Base-by-base conservation (phyloP, 2,888 invertebrate genomes). In the Steinernema hermaphroditum region DNA sequence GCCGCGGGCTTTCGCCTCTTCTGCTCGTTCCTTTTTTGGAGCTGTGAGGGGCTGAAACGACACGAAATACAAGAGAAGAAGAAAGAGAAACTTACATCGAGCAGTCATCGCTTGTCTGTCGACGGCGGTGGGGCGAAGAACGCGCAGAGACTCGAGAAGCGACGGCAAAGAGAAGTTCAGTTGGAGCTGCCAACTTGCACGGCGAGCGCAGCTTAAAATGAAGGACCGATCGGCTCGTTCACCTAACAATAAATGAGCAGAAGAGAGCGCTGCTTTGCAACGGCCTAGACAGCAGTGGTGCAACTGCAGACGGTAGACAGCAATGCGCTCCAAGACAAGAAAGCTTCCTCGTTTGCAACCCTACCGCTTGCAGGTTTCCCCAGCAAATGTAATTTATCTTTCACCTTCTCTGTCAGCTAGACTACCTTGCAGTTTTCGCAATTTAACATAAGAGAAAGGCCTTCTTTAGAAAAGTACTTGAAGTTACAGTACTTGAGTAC, bases 121-220 rank as follows among this genome's bases (percentile, higher is more conserved):
- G 37, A 37, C 37, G 37, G 37, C 12, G 4, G 46, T 46, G 8
- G 19, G n/a, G n/a, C n/a, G 16, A 46, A 19, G 9, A 46, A 19
- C 46, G 46, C 9, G 6, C 9, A 16, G 8, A n/a, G 8, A 19
- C 46, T 16, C 46, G 46, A 41, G 19, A 16, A n/a, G 16, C 46
- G n/a, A 46, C 46, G 16, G n/a, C 46, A n/a, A 46, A 46, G 46
- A 46, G 46, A 46, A 46, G 46, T 46, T 46, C 46, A 46, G 46
- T 46, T 46, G 46, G 46, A 46, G 19, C 46, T 19, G 19, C 46
- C 46, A 19, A 46, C n/a, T 19, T n/a, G 19, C 46, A 4, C 16
- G 46, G 19, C 19, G 6, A 19, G 8, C 41, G 41, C 8, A 9
- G 46, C 46, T 46, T n/a, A n/a, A 46, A 46, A 46, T 46, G 46